A percentile compares a stretch with the other conserved stretches of the same genome.
phyloP scores from a whole-genome alignment of 2,888 invertebrate species.

The Pheosia gnoma region DNA sequence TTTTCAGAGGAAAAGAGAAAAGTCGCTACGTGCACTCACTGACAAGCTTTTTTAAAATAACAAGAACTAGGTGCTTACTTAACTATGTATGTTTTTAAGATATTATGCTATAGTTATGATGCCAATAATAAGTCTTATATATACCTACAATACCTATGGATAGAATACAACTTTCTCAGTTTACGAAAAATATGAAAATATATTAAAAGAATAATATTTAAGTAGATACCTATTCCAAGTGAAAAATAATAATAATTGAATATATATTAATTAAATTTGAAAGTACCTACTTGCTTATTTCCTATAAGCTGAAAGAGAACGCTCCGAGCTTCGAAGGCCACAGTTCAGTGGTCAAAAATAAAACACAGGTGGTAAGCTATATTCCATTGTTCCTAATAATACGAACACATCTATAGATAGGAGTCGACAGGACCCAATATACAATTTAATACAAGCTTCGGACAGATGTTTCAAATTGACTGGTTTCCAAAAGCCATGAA shows the following conservation, averaged over 20 bases:
- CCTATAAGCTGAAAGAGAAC: neutral
- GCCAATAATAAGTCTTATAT: no score
- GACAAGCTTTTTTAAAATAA: neutral
- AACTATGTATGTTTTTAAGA: no score
- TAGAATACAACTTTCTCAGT: no score
- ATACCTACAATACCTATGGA: no score
- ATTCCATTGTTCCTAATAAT: conserved; percentile 24
- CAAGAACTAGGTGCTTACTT: no score
- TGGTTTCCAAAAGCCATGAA: conserved; percentile 66
- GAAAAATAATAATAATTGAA: no score
- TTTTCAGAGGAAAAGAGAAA: neutral
- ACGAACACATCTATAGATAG: neutral
- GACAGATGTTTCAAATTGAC: conserved; percentile 65
- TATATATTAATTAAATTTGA: no score
- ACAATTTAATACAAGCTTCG: conserved; percentile 24
- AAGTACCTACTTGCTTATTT: neutral
- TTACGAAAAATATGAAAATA: no score
- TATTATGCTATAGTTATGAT: no score
- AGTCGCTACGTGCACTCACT: neutral
- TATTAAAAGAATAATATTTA: no score
- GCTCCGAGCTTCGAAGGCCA: conserved; percentile 12
- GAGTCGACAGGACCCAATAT: neutral
- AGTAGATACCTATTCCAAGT: no score
- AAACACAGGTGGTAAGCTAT: conserved; percentile 12
- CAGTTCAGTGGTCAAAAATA: conserved; percentile 28